These are phyloP conservation scores for Myiagra hebetior DNA, from an alignment of 2,113 vertebrate genomes.

Conservation along the genomic window DNA sequence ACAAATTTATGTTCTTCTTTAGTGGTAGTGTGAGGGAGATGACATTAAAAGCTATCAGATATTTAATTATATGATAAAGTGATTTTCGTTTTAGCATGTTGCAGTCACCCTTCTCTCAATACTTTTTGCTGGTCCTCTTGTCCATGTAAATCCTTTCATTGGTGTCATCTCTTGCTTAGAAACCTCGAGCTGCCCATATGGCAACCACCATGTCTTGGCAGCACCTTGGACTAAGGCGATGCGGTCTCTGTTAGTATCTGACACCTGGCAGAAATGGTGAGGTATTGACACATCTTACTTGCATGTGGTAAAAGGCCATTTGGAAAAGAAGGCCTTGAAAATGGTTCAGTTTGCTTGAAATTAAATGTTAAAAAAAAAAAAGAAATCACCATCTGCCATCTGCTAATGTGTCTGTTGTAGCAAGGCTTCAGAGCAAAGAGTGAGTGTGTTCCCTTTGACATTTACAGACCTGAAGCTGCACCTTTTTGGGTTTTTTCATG, in stretches of 20 bases:
- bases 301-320: neutral
- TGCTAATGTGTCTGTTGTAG: neutral
- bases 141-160: neutral
- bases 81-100: neutral
- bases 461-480: neutral
- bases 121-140: neutral
- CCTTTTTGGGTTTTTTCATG: neutral
- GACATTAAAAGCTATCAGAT: neutral
- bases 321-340: neutral
- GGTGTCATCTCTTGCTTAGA: conserved; percentile 14
- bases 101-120: neutral
- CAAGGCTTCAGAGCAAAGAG: neutral
- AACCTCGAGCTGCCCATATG: neutral
- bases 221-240: neutral
- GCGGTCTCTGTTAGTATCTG: neutral
- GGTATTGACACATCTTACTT: neutral
- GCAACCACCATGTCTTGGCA: neutral
- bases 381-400: neutral
- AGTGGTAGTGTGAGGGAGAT: neutral
- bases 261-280: conserved; percentile 27
- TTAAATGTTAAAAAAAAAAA: neutral
- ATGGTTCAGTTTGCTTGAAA: neutral
- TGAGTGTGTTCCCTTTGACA: neutral
- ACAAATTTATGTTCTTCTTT: neutral
- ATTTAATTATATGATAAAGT: neutral